Conservation (phyloP, 2,797 vertebrate species). For the Cygnus olor region DNA sequence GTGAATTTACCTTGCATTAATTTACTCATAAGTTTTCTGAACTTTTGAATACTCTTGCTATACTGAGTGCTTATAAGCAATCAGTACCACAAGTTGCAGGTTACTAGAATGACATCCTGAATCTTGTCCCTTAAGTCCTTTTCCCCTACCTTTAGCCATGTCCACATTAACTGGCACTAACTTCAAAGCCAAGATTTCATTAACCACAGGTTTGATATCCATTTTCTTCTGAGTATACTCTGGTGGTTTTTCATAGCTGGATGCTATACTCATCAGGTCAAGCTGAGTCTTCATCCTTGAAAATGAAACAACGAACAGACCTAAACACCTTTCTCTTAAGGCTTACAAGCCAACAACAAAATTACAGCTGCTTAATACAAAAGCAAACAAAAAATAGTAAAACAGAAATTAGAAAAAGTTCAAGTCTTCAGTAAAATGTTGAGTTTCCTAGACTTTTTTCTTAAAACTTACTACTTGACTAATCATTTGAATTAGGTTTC, state of each 20-base stretch:
- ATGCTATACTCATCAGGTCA: constrained; percentile 71
- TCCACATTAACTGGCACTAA: constrained; percentile 16
- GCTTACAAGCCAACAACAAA: not conserved
- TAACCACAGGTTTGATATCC: constrained; percentile 65
- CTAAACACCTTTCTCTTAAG: not conserved
- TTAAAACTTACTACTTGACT: not conserved
- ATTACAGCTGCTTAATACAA: not conserved
- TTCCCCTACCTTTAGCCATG: constrained; percentile 40
- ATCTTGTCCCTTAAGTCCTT: not conserved
- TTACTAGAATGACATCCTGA: not conserved
- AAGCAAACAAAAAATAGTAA: not conserved
- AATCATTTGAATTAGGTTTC: not conserved
- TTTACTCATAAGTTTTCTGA: not conserved
- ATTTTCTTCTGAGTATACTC: constrained; percentile 50
- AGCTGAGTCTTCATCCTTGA: constrained; percentile 77
- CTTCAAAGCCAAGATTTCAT: constrained; percentile 70
- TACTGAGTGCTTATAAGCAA: not conserved
- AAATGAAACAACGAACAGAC: not conserved
- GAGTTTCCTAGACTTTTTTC: not conserved
- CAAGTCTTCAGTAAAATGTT: not conserved
- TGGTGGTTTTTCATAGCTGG: constrained; percentile 48
- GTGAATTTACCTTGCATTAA: not conserved
- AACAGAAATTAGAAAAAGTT: not conserved
- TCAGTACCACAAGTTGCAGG: not conserved
- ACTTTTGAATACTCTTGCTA: not conserved